Conservation (phyloP, 2,797 vertebrate species). For the Gadopsis marmoratus region DNA sequence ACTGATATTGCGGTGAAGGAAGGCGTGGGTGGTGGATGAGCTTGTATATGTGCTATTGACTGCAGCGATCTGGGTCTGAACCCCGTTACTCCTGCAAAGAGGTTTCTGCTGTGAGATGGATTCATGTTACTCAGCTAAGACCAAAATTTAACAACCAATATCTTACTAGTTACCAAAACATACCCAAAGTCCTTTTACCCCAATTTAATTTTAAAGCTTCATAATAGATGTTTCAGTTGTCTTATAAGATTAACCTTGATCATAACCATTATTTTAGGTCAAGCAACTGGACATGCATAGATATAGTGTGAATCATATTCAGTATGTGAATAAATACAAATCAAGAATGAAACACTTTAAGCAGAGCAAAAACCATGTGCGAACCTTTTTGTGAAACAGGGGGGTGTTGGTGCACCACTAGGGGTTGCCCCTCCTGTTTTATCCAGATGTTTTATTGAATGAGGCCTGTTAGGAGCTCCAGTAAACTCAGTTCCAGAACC, state of each 20-base stretch:
- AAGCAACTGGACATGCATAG: neutral
- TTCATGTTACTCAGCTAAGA: neutral
- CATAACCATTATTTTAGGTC: neutral
- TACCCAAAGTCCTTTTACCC: neutral
- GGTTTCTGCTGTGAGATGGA: neutral
- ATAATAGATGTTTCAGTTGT: neutral
- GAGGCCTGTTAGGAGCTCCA: slow-evolving; percentile 22
- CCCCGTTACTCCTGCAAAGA: neutral
- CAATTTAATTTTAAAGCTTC: neutral
- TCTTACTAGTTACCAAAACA: neutral
- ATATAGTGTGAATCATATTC: neutral
- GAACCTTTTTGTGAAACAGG: slow-evolving; percentile 7
- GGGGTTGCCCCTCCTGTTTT: slow-evolving; percentile 21
- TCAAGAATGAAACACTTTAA: neutral
- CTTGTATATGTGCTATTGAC: neutral
- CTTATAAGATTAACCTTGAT: neutral
- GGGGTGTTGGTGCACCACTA: slow-evolving; percentile 25
- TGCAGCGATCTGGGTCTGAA: neutral
- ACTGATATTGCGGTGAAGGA: slow-evolving; percentile 16
- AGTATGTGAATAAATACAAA: neutral
- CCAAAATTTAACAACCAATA: neutral
- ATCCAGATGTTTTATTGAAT: slow-evolving; percentile 55
- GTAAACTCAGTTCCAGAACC: slow-evolving; percentile 38
- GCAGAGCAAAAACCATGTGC: slow-evolving; percentile 1
- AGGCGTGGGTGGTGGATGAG: neutral